Percentiles rank a stretch among this genome's conserved stretches.
These are phyloP conservation scores for Microhierax caerulescens DNA, from an alignment of 2,797 vertebrate genomes.

Conservation along the genomic window DNA sequence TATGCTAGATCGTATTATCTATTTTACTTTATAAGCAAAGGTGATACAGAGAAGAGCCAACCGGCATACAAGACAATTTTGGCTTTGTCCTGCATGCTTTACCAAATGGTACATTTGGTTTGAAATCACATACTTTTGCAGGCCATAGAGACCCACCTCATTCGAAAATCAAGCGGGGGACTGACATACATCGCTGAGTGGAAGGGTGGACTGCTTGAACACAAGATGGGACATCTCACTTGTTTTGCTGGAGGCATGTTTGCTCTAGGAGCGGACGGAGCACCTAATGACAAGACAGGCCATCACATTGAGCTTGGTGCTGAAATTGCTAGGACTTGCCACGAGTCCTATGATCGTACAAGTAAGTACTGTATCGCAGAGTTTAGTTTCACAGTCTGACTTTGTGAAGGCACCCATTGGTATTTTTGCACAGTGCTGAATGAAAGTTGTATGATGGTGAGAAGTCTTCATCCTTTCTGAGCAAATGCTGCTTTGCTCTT, in stretches of 20 bases:
- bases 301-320: conserved; percentile 94
- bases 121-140: conserved; percentile 43
- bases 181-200: conserved; percentile 97
- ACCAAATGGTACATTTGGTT: background rate
- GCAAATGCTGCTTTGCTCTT: background rate
- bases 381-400: background rate
- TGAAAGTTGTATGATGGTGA: background rate
- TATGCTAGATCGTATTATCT: background rate
- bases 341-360: conserved; percentile 94
- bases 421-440: background rate
- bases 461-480: background rate
- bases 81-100: background rate
- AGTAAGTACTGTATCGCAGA: conserved; percentile 67
- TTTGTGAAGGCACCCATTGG: background rate
- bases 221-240: conserved; percentile 98
- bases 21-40: background rate
- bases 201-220: conserved; percentile 96
- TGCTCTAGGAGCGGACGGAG: conserved; percentile 91
- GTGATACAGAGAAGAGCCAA: background rate
- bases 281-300: conserved; percentile 84
- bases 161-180: conserved; percentile 89
- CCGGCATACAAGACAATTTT: background rate
- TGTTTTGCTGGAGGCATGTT: conserved; percentile 99
- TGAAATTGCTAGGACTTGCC: conserved; percentile 93
- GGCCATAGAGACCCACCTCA: conserved; percentile 94